Evolutionary conservation across 1,140 invertebrate species (phyloP).

Genomic region (Argopecten irradians): DNA sequence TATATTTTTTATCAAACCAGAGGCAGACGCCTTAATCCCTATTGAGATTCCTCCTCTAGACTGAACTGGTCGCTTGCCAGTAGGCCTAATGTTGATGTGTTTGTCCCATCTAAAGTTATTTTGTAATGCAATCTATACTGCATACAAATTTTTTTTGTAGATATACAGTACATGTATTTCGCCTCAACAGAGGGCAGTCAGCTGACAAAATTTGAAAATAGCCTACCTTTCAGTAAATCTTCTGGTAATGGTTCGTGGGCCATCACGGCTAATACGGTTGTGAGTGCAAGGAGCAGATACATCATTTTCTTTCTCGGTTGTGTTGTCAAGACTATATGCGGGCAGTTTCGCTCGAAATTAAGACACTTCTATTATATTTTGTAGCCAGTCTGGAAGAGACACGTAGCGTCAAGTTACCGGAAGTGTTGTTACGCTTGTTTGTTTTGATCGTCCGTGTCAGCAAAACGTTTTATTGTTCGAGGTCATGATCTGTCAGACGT

Average conservation of each 20-base stretch:
- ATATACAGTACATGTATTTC: no score
- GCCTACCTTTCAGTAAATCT: neutral
- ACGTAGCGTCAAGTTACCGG: conserved; percentile 43
- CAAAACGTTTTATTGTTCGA: neutral
- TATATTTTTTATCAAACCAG: no score
- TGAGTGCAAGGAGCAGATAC: neutral
- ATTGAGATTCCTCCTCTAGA: no score
- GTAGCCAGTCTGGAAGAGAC: neutral
- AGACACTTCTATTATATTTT: neutral
- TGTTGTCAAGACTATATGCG: neutral
- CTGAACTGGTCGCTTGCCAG: no score
- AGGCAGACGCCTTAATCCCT: no score
- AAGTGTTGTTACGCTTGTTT: conserved; percentile 46
- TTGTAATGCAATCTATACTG: no score
- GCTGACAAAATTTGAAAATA: neutral
- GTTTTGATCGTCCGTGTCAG: neutral
- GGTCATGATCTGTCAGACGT: no score
- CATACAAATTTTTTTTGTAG: no score
- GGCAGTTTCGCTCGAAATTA: neutral
- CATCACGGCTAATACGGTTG: neutral
- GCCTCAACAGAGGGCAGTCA: no score
- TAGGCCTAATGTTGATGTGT: no score
- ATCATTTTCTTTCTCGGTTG: neutral
- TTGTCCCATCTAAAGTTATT: no score
- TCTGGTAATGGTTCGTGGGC: neutral